Evolutionary conservation across 2,797 vertebrate species (phyloP), one percentile per base, ranked within the genome.

Genomic region (Poecilia wingei): DNA sequence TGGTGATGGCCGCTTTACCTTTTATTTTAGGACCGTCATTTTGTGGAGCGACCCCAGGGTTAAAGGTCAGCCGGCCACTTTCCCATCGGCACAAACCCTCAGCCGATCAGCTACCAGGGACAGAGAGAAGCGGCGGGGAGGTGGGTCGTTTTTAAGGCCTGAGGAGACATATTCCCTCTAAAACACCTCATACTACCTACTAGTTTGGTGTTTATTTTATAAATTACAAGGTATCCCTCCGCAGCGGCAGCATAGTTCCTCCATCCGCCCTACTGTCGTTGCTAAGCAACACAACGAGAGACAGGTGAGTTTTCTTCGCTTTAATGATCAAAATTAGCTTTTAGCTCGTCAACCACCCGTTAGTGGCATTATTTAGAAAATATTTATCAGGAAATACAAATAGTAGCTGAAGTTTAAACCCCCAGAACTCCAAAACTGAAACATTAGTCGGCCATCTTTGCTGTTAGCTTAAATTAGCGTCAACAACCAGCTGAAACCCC

Each of bases 51-150:
- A 87, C 89, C 89, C 64, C 72, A 0, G 72, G 90, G 93, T 94
- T 92, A 93, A 81, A 92, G 93, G 92, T 90, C 92, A 93, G 84
- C 89, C 85, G 90, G 88, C 91, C 93, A 87, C 82, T 90, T 84
- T 43, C 61, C 87, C 82, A 76, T 90, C 81, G 88, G 79, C 8
- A 55, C 81, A 36, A n/a, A 83, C 79, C 83, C 76, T 77, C 91
- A 83, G 75, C 74, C 45, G 79, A 6, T 66, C 57, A 13, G 69
- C 25, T 74, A 43, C 0, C 25, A 46, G 10, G 64, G 13, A 5
- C 64, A 13, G 36, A 41, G 36, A 68, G 36, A 36, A 22, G 25
- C 10, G 76, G 41, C 6, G 28, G 4, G 3, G 25, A n/a, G 2
- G 8, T 6, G 55, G 0, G n/a, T 46, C 59, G 0, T 9, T 45